These are phyloP conservation scores for Phallusia fumigata DNA, from an alignment of 23 tunicate species.

Conservation along the genomic window DNA sequence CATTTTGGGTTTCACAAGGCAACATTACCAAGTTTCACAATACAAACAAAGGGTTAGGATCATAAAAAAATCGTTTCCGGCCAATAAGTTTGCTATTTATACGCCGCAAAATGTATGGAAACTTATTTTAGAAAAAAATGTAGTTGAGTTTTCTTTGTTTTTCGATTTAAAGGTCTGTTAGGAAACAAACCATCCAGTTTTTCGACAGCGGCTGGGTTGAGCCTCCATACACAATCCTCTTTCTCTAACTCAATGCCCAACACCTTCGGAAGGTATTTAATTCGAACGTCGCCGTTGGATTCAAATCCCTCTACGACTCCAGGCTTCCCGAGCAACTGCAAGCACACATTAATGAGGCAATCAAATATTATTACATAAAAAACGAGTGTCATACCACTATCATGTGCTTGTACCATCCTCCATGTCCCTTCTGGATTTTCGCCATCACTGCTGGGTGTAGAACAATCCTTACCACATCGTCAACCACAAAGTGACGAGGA, in stretches of 20 bases:
- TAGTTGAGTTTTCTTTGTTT: not conserved
- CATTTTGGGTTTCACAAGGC: too few relatives aligned
- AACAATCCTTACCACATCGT: not conserved
- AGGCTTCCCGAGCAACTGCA: not conserved
- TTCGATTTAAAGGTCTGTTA: not conserved
- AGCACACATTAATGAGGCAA: not conserved
- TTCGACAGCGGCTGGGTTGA: not conserved
- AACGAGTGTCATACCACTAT: conserved; percentile 26
- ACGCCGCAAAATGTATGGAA: too few relatives aligned
- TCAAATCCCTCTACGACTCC: not conserved
- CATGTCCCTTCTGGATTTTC: conserved; percentile 12
- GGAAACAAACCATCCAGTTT: not conserved
- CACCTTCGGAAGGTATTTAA: not conserved
- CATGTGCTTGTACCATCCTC: conserved; percentile 43
- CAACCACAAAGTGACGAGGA: not conserved
- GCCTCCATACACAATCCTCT: not conserved
- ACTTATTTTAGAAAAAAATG: not conserved
- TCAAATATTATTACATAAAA: too few relatives aligned
- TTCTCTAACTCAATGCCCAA: not conserved
- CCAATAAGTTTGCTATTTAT: too few relatives aligned
- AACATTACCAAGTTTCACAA: too few relatives aligned
- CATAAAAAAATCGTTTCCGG: too few relatives aligned
- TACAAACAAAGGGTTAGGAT: too few relatives aligned
- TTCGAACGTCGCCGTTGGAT: not conserved
- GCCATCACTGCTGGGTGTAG: not conserved